phyloP scores from a whole-genome alignment of 2,113 vertebrate genomes.

The Axis porcinus region DNA sequence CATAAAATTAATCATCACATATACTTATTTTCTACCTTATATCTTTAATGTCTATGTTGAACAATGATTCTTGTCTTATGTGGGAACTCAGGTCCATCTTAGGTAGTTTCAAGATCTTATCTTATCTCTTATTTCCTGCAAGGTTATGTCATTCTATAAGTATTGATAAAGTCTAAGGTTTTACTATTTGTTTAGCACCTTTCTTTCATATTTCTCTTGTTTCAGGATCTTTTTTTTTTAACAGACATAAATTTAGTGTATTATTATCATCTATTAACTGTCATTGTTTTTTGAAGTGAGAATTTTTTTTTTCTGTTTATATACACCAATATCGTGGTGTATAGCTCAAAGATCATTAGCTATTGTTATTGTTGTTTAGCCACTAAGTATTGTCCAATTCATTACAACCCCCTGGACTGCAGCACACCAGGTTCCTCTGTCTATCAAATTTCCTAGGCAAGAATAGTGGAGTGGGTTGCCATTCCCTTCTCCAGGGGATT shows the following conservation, averaged over 20 bases:
- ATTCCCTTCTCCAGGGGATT: background rate
- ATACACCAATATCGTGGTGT: background rate
- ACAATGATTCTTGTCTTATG: background rate
- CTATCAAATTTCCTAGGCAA: background rate
- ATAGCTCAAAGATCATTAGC: background rate
- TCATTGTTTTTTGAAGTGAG: background rate
- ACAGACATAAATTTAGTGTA: background rate
- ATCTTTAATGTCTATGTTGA: background rate
- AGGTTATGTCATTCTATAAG: background rate
- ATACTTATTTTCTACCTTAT: background rate
- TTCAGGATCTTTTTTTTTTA: background rate
- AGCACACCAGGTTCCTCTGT: background rate
- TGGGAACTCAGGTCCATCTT: background rate
- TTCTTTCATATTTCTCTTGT: background rate
- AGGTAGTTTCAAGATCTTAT: background rate
- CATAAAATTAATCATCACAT: background rate
- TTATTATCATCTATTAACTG: background rate
- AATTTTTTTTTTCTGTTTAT: background rate
- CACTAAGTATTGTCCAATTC: background rate
- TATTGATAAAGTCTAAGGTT: background rate
- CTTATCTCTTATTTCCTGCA: background rate
- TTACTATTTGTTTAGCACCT: background rate
- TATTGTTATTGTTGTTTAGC: background rate
- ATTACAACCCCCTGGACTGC: background rate
- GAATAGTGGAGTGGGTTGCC: background rate